Base-by-base conservation (phyloP, 1,140 invertebrate species). In the Hypothenemus hampei region DNA sequence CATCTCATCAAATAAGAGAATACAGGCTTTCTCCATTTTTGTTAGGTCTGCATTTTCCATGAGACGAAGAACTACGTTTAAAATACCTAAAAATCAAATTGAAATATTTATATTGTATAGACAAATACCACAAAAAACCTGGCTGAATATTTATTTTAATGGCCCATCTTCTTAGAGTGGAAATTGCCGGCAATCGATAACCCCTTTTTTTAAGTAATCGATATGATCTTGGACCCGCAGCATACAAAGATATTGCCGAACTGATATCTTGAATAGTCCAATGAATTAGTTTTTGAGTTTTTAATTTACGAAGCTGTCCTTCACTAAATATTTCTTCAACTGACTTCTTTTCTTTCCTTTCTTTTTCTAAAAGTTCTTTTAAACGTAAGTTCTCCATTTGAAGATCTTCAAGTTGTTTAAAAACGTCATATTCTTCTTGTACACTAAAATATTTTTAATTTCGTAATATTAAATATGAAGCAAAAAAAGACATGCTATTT, bases 1-100 rank as follows among this genome's bases (percentile, higher is more conserved):
- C 50, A 58, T 59, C 23, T 58, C 50, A 39, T 58, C 50, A 54
- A 58, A 58, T 11, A 58, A 31, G 18, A 58, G 37, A 11, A 45
- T 22, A 46, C 49, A 53, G 3, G 33, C 41, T 39, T 50, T 51
- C 22, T 58, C 56, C 41, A 46, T 54, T 54, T 36, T 36, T 8
- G 51, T 39, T 47, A 48, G 16, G 22, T 13, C 15, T 46, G 22
- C 36, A 37, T 46, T 47, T 23, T 55, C 37, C 52, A 55, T 46
- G 19, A 55, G 23, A 11, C 16, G 46, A 5, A 48, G 33, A 16
- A 55, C 52, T 35, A 47, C 19, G 21, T 47, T 48, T 35, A 55
- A 24, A 39, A 47, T 39, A 26, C 43, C 52, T 47, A 24, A n/a
- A 55, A 47, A 55, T 47, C n/a, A n/a, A n/a, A n/a, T n/a, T n/a